Evolutionary conservation across 1,140 invertebrate genomes (phyloP), one percentile per base, ranked within the genome.

Genomic region (Danaus plexippus): DNA sequence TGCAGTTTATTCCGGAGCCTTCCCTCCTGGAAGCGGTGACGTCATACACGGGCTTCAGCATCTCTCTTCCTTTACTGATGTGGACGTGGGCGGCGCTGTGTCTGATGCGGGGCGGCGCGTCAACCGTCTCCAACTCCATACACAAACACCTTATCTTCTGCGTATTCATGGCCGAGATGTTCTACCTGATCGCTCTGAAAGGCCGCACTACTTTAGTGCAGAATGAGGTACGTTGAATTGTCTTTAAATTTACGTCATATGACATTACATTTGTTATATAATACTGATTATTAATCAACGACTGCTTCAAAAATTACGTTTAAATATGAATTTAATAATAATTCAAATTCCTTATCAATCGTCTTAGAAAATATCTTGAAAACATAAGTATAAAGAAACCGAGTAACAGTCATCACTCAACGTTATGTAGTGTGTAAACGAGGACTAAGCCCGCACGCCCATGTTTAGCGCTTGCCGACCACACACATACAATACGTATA

Each of bases 71-170:
- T 9, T 85, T 97, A 15, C 85, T 97, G 5, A 88, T 97, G 8
- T 87, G 89, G 22, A 92, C 94, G 0, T 89, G 95, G 59, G 71
- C 94, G 1, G 93, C 94, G 6, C 75, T 96, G 52, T 92, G 92
- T 11, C 82, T 95, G 15, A 91, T 97, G 59, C 91, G 95, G 12
- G 93, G 93, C 1, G 89, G 91, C 5, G 88, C 91, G 62, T 91
- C 94, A 63, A 97, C 96, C 2, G 98, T 98, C 73, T 95, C 95
- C 6, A 98, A 98, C 80, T 95, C 93, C 22, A 98, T 98, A 54
- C 95, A 97, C 73, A 96, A 97, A 71, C 97, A 98, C 85, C 89
- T 98, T 1, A 92, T 97, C 1, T 90, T 97, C 43, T 96, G 94
- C 67, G 92, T 98, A 2, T 94, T 98, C 73, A 84, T 96, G 47